phyloP scores from a whole-genome alignment of 2,113 vertebrate species.

The Petaurus breviceps region DNA sequence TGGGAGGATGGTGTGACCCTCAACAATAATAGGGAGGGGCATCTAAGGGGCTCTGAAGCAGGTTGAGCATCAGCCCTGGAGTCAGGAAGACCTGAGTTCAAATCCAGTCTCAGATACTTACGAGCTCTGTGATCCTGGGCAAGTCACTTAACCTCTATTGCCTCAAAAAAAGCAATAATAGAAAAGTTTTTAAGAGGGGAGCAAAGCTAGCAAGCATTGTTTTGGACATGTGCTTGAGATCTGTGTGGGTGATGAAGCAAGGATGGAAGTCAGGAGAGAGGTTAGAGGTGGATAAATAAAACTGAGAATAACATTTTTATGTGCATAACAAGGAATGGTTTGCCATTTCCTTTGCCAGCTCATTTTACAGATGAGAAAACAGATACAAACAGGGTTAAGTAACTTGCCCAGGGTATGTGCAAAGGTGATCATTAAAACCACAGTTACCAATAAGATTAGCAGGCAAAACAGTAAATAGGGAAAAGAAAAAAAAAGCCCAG shows the following conservation, averaged over 20 bases:
- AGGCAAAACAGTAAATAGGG: not conserved
- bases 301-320: not conserved
- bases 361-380: not conserved
- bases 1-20: not conserved
- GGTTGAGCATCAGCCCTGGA: no score
- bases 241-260: not conserved
- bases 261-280: not conserved
- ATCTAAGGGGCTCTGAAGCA: no score
- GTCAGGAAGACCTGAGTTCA: not conserved
- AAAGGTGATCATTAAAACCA: not conserved
- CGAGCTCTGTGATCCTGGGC: not conserved
- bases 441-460: not conserved
- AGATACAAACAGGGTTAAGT: not conserved
- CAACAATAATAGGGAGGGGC: not conserved
- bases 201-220: not conserved
- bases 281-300: not conserved
- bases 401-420: not conserved
- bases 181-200: not conserved
- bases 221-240: not conserved
- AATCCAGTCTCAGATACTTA: not conserved
- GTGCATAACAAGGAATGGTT: not conserved
- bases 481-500: not conserved
- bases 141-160: not conserved
- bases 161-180: not conserved
- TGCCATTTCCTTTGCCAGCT: not conserved